phyloP scores from a whole-genome alignment of 2,113 vertebrate species.

The Tyrannus savana region DNA sequence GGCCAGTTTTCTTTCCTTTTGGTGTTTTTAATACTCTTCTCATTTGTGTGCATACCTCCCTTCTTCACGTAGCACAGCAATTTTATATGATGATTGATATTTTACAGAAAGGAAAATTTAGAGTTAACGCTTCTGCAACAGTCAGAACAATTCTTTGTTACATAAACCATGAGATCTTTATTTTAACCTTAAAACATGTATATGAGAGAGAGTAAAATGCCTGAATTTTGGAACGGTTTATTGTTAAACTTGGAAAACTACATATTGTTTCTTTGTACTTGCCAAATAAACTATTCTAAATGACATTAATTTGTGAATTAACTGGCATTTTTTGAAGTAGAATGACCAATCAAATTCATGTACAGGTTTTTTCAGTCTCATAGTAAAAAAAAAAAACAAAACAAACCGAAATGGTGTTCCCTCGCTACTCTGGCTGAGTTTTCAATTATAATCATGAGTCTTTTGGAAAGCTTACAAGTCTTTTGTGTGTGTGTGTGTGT shows the following conservation, averaged over 20 bases:
- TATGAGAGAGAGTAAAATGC: not conserved
- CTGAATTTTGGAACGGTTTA: not conserved
- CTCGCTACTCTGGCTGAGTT: not conserved
- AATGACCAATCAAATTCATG: not conserved
- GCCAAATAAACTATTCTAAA: not conserved
- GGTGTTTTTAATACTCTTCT: not conserved
- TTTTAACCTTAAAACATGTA: not conserved
- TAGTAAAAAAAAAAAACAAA: not conserved
- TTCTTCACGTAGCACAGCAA: not conserved
- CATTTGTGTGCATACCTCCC: not conserved
- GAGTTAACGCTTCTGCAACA: not conserved
- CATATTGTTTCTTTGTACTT: not conserved
- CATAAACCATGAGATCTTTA: not conserved
- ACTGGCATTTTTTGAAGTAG: not conserved
- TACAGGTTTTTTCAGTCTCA: not conserved
- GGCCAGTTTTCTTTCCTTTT: not conserved
- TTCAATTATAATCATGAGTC: not conserved
- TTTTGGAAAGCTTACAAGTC: not conserved
- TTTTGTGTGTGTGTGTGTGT: not conserved
- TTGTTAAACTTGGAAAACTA: not conserved
- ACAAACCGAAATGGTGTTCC: not conserved
- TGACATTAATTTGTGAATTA: not conserved
- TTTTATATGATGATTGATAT: not conserved
- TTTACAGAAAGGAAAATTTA: not conserved
- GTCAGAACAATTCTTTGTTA: not conserved